A percentile compares a stretch with the other conserved stretches of the same genome.
Conservation (phyloP, 30 jellyfish, hydroid and myxozoan genomes). For the Hydractinia symbiolongicarpus region DNA sequence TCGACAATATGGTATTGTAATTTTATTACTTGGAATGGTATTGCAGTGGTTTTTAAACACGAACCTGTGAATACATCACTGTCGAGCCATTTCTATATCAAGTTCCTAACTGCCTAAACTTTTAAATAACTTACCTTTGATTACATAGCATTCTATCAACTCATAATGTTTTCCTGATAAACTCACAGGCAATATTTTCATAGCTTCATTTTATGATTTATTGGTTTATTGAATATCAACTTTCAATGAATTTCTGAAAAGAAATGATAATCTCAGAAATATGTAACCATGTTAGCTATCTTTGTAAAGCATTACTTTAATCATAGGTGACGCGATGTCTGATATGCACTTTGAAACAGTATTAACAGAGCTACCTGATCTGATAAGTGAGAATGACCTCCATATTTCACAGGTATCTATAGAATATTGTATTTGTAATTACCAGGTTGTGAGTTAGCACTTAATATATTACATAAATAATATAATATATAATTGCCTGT, state of each 20-base stretch:
- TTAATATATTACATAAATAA: not conserved
- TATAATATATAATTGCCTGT: not conserved
- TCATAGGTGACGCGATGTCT: slow-evolving; percentile 63
- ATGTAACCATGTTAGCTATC: too few species aligned
- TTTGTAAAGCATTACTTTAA: too few species aligned
- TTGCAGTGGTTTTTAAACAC: too few species aligned
- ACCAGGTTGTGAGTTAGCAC: too few species aligned
- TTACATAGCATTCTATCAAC: too few species aligned
- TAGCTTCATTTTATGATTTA: not conserved
- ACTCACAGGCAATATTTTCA: not conserved
- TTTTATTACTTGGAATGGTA: not conserved
- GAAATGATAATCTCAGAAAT: too few species aligned
- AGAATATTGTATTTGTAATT: not conserved
- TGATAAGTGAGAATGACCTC: slow-evolving; percentile 68
- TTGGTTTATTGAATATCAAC: not conserved
- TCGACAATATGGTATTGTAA: slow-evolving; percentile 47
- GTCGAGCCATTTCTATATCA: too few species aligned
- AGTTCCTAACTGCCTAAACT: too few species aligned
- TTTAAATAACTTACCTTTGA: too few species aligned
- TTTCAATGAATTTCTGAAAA: not conserved
- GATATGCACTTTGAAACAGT: slow-evolving; percentile 71
- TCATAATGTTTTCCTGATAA: too few species aligned
- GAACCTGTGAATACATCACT: too few species aligned
- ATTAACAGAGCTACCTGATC: slow-evolving; percentile 67
- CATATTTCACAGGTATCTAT: slow-evolving; percentile 97